These are phyloP conservation scores for Trissoscelio sp. DNA, from an alignment of 2,888 invertebrate species.

Conservation along the genomic window DNA sequence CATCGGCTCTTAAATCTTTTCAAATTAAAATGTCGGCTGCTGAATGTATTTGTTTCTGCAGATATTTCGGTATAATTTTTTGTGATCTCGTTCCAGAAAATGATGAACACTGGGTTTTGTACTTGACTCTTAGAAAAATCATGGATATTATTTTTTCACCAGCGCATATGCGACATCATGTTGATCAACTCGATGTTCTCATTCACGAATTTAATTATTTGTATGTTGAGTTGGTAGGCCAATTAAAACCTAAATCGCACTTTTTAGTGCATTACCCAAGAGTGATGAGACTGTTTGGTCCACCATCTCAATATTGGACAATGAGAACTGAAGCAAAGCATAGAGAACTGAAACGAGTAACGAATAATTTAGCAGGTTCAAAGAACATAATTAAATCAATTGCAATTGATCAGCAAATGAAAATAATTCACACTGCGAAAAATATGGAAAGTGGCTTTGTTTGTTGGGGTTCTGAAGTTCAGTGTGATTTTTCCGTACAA, in stretches of 20 bases:
- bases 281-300: conserved; percentile 1
- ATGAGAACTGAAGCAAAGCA: conserved; percentile 13
- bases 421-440: too few relatives aligned
- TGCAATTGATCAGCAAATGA: conserved; percentile 5
- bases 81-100: conserved; percentile 10
- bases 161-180: background rate
- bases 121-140: conserved; percentile 30
- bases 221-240: conserved; percentile 12
- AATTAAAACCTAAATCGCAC: conserved; percentile 25
- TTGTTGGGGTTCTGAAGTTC: too few relatives aligned
- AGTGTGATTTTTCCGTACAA: background rate
- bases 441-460: too few relatives aligned
- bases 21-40: conserved; percentile 31
- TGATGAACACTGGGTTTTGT: conserved; percentile 29
- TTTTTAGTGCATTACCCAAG: conserved; percentile 15
- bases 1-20: background rate
- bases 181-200: conserved; percentile 20
- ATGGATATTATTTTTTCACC: conserved; percentile 21
- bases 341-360: background rate
- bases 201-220: conserved; percentile 34
- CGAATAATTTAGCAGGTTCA: conserved; percentile 1
- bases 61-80: conserved; percentile 33
- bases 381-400: background rate
- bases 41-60: background rate
- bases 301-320: background rate